Evolutionary conservation across 2,113 vertebrate species (phyloP).

Genomic region (Myodes glareolus): DNA sequence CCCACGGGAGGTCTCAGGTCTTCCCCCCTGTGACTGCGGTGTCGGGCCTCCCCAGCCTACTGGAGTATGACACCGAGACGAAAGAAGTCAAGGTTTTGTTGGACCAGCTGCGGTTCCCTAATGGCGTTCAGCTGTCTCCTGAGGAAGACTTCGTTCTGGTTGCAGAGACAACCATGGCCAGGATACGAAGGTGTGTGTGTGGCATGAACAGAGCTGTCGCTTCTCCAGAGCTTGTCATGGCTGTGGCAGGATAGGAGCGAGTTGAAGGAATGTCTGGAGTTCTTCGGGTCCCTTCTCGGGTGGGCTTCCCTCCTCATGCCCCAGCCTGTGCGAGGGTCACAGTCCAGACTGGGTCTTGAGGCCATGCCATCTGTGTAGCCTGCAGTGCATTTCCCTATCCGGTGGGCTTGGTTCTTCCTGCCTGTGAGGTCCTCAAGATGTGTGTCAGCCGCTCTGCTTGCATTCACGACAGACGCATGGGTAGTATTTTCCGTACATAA

Average conservation of each 20-base stretch:
- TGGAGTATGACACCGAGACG: constrained; percentile 93
- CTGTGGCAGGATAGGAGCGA: background rate
- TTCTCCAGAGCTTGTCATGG: background rate
- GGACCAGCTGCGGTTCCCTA: constrained; percentile 95
- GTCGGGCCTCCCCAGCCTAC: constrained; percentile 85
- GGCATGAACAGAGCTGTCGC: too few relatives aligned
- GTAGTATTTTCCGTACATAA: background rate
- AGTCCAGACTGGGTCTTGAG: background rate
- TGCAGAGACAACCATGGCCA: constrained; percentile 95
- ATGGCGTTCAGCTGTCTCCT: constrained; percentile 95
- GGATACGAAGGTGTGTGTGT: constrained; percentile 91
- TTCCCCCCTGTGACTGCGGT: background rate
- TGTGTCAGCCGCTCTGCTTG: background rate
- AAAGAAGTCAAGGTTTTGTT: constrained; percentile 94
- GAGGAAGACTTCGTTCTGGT: constrained; percentile 97
- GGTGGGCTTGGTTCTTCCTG: background rate
- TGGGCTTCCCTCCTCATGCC: background rate
- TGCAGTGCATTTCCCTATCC: rapidly evolving
- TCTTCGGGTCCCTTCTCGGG: background rate
- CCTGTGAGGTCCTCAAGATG: background rate
- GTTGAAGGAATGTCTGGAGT: too few relatives aligned
- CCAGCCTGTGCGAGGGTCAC: rapidly evolving
- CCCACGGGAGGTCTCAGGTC: background rate
- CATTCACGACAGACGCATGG: background rate
- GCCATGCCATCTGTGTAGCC: background rate